A percentile compares a stretch with the other conserved stretches of the same genome.
phyloP scores from a whole-genome alignment of 2,888 invertebrate genomes.

The Agelastica alni region DNA sequence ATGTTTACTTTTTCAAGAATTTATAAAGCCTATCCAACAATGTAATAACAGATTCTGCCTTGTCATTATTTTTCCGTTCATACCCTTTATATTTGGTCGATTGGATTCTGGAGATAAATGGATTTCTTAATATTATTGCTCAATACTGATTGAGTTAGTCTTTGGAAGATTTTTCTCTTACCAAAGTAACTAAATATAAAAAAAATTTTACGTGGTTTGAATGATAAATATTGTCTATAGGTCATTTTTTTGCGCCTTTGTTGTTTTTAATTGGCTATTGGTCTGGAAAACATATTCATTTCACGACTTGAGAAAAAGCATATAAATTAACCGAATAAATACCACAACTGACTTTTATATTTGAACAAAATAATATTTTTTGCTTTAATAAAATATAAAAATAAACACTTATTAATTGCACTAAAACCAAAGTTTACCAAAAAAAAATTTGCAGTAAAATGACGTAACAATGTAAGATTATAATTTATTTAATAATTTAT shows the following conservation, averaged over 20 bases:
- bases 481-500: too few species aligned
- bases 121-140: constrained; percentile 5
- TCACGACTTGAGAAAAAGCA: too few species aligned
- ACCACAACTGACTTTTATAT: too few species aligned
- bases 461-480: too few species aligned
- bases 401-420: too few species aligned
- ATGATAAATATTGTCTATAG: neutral
- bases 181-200: constrained; percentile 1
- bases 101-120: constrained; percentile 14
- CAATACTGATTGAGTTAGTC: constrained; percentile 6
- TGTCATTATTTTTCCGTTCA: constrained; percentile 18
- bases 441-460: too few species aligned
- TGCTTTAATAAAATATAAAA: too few species aligned
- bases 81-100: constrained; percentile 13
- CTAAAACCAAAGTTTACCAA: too few species aligned
- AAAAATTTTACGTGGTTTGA: neutral
- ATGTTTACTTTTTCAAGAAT: neutral
- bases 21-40: constrained; percentile 9
- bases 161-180: neutral
- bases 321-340: too few species aligned
- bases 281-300: neutral
- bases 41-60: constrained; percentile 12
- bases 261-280: neutral
- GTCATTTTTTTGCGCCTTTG: neutral
- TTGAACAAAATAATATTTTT: too few species aligned